Conservation (phyloP, 2,797 vertebrate genomes). For the Periparus ater region DNA sequence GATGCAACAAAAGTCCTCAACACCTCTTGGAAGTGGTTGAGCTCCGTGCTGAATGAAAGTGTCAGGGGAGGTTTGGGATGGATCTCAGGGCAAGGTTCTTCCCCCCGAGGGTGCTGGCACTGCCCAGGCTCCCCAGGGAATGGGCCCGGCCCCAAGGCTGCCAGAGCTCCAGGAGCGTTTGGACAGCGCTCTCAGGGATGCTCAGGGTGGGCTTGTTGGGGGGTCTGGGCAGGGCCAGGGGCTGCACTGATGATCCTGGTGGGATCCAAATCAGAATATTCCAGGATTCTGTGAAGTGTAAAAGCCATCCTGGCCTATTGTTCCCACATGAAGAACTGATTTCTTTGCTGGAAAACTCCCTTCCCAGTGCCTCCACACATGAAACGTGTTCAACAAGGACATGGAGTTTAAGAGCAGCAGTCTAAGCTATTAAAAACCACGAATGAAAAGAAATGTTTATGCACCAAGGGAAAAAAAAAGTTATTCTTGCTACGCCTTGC, state of each 20-base stretch:
- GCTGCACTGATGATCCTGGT: rapidly evolving
- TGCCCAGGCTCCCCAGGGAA: background rate
- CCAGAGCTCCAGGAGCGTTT: background rate
- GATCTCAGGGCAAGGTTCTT: background rate
- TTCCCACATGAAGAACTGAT: background rate
- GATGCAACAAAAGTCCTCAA: background rate
- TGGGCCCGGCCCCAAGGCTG: background rate
- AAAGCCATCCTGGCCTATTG: background rate
- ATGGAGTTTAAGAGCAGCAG: background rate
- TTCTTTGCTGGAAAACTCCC: background rate
- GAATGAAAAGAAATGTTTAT: background rate
- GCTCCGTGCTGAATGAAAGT: background rate
- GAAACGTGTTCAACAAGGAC: background rate
- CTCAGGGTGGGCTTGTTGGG: background rate
- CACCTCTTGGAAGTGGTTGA: background rate
- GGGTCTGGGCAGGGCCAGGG: background rate
- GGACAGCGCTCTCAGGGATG: background rate
- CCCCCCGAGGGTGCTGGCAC: background rate
- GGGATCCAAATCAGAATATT: background rate
- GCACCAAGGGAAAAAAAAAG: background rate
- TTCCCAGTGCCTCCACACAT: background rate
- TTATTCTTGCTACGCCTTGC: slow-evolving; percentile 6
- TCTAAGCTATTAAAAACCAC: slow-evolving; percentile 41
- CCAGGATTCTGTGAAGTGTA: background rate
- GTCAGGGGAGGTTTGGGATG: background rate